Evolutionary conservation across 2,888 invertebrate genomes (phyloP).

Genomic region (Hypsopygia costalis): DNA sequence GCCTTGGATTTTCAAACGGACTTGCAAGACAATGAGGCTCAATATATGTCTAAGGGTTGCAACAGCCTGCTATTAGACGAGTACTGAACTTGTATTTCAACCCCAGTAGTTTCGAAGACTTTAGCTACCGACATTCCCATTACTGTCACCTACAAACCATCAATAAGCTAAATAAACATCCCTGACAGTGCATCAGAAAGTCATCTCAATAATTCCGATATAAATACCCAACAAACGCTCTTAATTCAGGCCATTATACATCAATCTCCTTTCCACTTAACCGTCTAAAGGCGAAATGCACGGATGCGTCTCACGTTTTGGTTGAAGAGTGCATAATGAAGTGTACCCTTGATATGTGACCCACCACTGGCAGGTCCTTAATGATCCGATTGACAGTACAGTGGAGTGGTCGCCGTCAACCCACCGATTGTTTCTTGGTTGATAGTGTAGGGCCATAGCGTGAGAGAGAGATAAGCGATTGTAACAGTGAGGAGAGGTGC

Average conservation of each 20-base stretch:
- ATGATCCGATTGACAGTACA: conserved; percentile 76
- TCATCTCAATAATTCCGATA: neutral
- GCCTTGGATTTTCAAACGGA: too few species aligned
- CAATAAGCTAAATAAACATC: conserved; percentile 1
- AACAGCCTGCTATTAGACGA: too few species aligned
- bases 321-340: conserved; percentile 64
- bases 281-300: conserved; percentile 41
- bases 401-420: conserved; percentile 56
- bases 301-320: conserved; percentile 64
- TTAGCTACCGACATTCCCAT: too few species aligned
- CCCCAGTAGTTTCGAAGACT: too few species aligned
- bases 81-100: too few species aligned
- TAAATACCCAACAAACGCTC: conserved; percentile 30
- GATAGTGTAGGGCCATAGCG: conserved; percentile 39
- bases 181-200: conserved; percentile 9
- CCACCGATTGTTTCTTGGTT: conserved; percentile 64
- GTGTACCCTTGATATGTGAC: conserved; percentile 69
- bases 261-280: conserved; percentile 63
- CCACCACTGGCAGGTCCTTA: conserved; percentile 52
- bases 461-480: conserved; percentile 20
- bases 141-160: neutral
- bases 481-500: too few species aligned
- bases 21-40: too few species aligned
- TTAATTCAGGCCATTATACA: conserved; percentile 63
- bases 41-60: too few species aligned